A percentile compares a stretch with the other conserved stretches of the same genome.
Evolutionary conservation across 2,113 vertebrate genomes (phyloP).

Genomic region (Dissostichus mawsoni): DNA sequence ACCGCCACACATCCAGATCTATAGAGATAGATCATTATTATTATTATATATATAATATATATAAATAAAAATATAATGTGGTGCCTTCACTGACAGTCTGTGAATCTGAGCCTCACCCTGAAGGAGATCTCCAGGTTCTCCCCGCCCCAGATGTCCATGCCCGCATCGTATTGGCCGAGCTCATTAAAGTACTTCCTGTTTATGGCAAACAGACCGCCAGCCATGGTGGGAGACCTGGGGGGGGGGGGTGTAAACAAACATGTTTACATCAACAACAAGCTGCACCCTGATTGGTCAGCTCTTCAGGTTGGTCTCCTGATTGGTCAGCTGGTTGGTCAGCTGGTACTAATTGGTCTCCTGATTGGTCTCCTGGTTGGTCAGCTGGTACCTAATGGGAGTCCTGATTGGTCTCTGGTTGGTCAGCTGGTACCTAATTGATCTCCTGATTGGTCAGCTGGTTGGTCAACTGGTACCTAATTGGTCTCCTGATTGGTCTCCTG

Average conservation of each 20-base stretch:
- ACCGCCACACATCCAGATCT: constrained; percentile 99
- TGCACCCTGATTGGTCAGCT: neutral
- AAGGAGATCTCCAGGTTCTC: constrained; percentile 99
- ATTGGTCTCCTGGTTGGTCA: too few species aligned
- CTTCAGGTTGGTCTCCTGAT: neutral
- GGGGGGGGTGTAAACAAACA: neutral
- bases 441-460: too few species aligned
- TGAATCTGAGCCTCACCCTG: constrained; percentile 82
- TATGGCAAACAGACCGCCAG: constrained; percentile 97
- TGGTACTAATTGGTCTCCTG: constrained; percentile 87
- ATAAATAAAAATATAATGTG: neutral
- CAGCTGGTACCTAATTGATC: too few species aligned
- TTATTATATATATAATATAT: too few species aligned
- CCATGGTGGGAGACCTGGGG: constrained; percentile 96
- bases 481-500: too few species aligned
- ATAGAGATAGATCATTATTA: neutral
- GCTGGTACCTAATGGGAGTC: constrained; percentile 87
- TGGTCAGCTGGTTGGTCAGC: too few species aligned
- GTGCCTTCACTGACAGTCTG: constrained; percentile 18
- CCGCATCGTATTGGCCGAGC: constrained; percentile 94
- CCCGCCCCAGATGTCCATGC: constrained; percentile 99
- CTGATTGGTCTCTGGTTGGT: too few species aligned
- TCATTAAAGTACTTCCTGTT: constrained; percentile 93
- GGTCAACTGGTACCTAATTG: too few species aligned
- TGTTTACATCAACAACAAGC: too few species aligned